These are phyloP conservation scores for Apamea sordens DNA, from an alignment of 2,888 invertebrate species.

Conservation along the genomic window DNA sequence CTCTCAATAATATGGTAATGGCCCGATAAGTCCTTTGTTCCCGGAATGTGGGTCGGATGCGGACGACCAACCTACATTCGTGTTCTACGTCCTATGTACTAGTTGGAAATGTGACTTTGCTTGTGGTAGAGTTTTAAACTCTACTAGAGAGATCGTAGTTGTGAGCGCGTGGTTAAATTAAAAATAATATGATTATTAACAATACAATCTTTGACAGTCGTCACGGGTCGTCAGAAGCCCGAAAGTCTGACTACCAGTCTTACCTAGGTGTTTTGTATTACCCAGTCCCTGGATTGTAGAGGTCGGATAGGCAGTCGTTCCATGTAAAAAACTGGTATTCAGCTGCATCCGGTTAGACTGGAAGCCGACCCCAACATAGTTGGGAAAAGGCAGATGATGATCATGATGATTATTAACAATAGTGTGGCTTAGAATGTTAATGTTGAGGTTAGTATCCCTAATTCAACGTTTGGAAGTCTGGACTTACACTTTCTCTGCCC, in stretches of 20 bases:
- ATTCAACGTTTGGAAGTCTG: not conserved
- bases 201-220: not conserved
- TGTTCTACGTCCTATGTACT: conserved; percentile 27
- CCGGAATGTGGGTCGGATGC: conserved; percentile 58
- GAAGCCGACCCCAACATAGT: no score
- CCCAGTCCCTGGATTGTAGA: no score
- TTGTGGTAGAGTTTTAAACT: conserved; percentile 11
- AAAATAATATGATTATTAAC: not conserved
- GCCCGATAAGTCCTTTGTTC: conserved; percentile 58
- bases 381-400: no score
- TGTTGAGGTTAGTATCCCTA: not conserved
- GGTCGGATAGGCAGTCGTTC: no score
- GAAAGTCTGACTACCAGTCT: no score
- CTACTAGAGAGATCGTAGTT: not conserved
- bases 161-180: not conserved
- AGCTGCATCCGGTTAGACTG: no score
- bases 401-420: no score
- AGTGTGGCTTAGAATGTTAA: not conserved
- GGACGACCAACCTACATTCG: conserved; percentile 48
- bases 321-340: no score
- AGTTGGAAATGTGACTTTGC: conserved; percentile 12
- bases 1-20: conserved; percentile 67
- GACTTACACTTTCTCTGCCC: not conserved
- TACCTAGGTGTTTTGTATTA: no score
- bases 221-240: no score